These are phyloP conservation scores for Tyria jacobaeae DNA, from an alignment of 2,888 invertebrate species.

Conservation along the genomic window DNA sequence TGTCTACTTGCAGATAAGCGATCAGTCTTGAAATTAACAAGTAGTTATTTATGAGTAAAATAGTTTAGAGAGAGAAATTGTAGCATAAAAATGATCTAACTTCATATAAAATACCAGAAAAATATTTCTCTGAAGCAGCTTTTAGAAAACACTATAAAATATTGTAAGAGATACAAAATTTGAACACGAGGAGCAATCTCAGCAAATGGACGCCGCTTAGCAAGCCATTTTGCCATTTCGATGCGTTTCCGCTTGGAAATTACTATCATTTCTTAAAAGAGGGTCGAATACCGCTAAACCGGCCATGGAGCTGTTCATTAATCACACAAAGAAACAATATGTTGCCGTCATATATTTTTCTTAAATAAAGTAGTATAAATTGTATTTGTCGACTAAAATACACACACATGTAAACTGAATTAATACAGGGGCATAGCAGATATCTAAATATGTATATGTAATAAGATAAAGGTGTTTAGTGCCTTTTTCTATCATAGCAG, in stretches of 20 bases:
- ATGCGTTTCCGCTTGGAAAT: slow-evolving; percentile 84
- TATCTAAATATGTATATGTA: too few relatives aligned
- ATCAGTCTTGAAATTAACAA: too few relatives aligned
- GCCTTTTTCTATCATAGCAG: too few relatives aligned
- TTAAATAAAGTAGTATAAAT: slow-evolving; percentile 19
- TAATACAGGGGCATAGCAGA: too few relatives aligned
- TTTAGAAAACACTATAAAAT: slow-evolving; percentile 53
- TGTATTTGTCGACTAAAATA: not conserved
- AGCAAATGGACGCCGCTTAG: slow-evolving; percentile 80
- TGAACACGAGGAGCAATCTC: slow-evolving; percentile 75
- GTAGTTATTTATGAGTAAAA: not conserved
- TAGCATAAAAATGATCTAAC: slow-evolving; percentile 31
- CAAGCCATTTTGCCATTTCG: slow-evolving; percentile 81
- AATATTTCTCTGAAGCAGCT: slow-evolving; percentile 46
- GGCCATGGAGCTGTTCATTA: slow-evolving; percentile 63
- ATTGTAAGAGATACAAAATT: slow-evolving; percentile 70
- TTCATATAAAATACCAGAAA: slow-evolving; percentile 40
- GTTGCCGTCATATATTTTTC: slow-evolving; percentile 21
- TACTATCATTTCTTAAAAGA: slow-evolving; percentile 81
- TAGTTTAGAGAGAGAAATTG: slow-evolving; percentile 6
- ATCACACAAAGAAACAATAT: slow-evolving; percentile 41
- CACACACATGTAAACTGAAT: too few relatives aligned
- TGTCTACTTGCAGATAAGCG: too few relatives aligned
- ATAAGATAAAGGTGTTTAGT: too few relatives aligned
- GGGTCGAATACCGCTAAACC: slow-evolving; percentile 71